Conservation (phyloP, 2,113 vertebrate species). For the Pardalotus punctatus region DNA sequence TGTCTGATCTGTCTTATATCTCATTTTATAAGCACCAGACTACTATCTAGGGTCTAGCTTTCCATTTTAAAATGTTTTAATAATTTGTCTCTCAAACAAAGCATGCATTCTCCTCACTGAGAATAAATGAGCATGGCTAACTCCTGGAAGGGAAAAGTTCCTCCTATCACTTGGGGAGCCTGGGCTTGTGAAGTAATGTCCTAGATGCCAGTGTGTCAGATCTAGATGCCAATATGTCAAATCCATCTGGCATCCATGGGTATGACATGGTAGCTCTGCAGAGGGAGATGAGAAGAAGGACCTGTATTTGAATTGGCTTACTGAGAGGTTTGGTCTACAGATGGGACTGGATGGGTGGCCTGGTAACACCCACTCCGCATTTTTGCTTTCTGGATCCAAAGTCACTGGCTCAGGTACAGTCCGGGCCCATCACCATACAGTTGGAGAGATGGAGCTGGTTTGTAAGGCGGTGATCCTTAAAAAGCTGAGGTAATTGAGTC, state of each 20-base stretch:
- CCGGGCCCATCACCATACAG: background rate
- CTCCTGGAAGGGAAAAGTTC: background rate
- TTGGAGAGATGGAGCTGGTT: accelerated
- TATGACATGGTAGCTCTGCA: background rate
- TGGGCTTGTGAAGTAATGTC: background rate
- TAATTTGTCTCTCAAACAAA: background rate
- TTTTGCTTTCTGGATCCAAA: background rate
- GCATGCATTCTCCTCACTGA: accelerated
- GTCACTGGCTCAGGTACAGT: background rate
- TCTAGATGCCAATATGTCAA: background rate
- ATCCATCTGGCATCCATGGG: background rate
- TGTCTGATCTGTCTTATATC: background rate
- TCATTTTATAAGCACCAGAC: background rate
- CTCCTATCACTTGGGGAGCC: background rate
- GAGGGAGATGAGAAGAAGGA: background rate
- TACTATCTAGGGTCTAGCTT: background rate
- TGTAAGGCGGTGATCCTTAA: background rate
- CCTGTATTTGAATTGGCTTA: background rate
- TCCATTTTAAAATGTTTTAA: background rate
- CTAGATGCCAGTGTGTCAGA: background rate
- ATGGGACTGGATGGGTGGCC: background rate
- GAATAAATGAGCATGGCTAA: background rate
- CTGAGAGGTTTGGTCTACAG: background rate
- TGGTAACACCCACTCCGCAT: background rate
- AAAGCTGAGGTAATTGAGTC: background rate